Evolutionary conservation across 2,797 vertebrate species (phyloP).

Genomic region (Tinamus major): DNA sequence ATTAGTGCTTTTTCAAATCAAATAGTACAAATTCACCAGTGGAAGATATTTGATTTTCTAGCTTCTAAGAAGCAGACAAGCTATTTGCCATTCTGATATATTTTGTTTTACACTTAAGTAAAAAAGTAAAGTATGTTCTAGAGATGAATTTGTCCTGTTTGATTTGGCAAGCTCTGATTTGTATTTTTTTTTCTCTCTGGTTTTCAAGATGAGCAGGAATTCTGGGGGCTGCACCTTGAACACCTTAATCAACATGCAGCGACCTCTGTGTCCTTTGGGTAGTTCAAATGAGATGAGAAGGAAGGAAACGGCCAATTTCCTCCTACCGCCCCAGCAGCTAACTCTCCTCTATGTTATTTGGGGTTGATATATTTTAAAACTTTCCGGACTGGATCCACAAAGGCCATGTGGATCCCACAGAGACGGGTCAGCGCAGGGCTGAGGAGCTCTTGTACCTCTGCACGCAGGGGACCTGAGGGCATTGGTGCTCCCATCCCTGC

Average conservation of each 20-base stretch:
- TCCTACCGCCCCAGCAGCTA: background rate
- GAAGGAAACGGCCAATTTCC: background rate
- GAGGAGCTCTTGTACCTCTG: background rate
- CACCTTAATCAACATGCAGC: background rate
- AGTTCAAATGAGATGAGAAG: background rate
- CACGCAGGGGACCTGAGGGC: background rate
- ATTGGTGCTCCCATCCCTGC: background rate
- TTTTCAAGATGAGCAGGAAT: constrained; percentile 20
- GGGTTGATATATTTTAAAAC: background rate
- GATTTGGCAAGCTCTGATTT: constrained; percentile 48
- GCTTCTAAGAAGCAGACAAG: constrained; percentile 47
- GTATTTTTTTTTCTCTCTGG: background rate
- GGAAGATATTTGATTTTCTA: constrained; percentile 59
- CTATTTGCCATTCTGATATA: constrained; percentile 42
- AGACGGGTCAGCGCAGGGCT: background rate
- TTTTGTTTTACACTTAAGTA: constrained; percentile 55
- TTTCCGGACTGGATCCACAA: background rate
- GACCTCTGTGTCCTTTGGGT: background rate
- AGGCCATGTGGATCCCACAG: background rate
- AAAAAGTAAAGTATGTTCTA: constrained; percentile 57
- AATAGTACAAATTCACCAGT: constrained; percentile 59
- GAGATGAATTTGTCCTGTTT: constrained; percentile 33
- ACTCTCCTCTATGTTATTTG: background rate
- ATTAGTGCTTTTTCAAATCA: constrained; percentile 64
- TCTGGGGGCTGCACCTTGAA: background rate